A percentile compares a stretch with the other conserved stretches of the same genome.
Evolutionary conservation across 2,113 vertebrate species (phyloP).

Genomic region (Miniopterus natalensis): DNA sequence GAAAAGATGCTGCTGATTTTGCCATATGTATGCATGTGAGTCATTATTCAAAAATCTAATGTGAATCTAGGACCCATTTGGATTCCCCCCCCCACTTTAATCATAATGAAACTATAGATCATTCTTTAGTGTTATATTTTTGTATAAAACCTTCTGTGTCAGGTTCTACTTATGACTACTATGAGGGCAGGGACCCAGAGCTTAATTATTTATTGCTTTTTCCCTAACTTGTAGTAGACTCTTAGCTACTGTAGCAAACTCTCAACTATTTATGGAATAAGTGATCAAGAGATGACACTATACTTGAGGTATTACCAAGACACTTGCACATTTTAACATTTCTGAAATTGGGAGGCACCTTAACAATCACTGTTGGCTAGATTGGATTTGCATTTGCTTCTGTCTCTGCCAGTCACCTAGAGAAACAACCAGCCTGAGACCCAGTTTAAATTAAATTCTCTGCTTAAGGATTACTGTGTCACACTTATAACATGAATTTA

Average conservation of each 20-base stretch:
- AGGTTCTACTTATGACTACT: not conserved
- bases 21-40: conserved; percentile 92
- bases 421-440: not conserved
- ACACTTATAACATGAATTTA: not conserved
- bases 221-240: not conserved
- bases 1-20: conserved; percentile 91
- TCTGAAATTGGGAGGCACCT: not conserved
- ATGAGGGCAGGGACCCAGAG: not conserved
- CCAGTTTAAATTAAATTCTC: not conserved
- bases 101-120: not conserved
- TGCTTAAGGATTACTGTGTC: conserved; percentile 9
- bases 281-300: not conserved
- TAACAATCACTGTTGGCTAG: not conserved
- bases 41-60: not conserved
- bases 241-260: not conserved
- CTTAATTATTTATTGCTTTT: not conserved
- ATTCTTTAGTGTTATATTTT: not conserved
- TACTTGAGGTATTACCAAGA: not conserved
- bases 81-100: not conserved
- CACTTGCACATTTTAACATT: not conserved
- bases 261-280: not conserved
- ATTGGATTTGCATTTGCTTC: conserved; percentile 27
- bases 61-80: not conserved
- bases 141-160: not conserved
- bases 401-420: conserved; percentile 16